phyloP scores from a whole-genome alignment of 2,888 invertebrate genomes.

The Aelia acuminata region DNA sequence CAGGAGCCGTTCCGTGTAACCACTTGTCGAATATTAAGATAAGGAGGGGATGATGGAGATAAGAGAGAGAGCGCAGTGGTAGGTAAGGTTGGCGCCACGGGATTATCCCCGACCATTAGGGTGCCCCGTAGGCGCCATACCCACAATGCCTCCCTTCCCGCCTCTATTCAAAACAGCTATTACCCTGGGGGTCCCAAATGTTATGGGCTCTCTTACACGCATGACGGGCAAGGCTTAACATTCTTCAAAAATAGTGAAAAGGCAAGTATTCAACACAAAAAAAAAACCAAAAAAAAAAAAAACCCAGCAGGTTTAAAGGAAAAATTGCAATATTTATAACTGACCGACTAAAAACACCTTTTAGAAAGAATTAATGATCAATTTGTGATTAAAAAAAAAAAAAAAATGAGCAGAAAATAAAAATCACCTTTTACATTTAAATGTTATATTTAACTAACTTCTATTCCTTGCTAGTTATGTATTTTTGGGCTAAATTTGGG shows the following conservation, averaged over 20 bases:
- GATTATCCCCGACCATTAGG: conserved; percentile 38
- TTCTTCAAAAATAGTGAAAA: background rate
- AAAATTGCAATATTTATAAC: too few relatives aligned
- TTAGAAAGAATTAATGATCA: too few relatives aligned
- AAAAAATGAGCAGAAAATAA: too few relatives aligned
- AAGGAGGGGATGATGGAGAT: background rate
- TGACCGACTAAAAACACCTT: too few relatives aligned
- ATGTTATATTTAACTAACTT: too few relatives aligned
- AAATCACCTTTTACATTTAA: too few relatives aligned
- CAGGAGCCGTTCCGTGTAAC: conserved; percentile 1
- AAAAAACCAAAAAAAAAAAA: too few relatives aligned
- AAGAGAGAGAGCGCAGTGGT: background rate
- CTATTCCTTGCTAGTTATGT: too few relatives aligned
- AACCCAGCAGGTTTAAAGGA: too few relatives aligned
- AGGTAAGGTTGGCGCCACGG: conserved; percentile 39
- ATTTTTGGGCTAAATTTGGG: too few relatives aligned
- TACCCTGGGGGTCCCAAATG: background rate
- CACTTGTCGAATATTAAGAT: conserved; percentile 36
- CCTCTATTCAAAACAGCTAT: conserved; percentile 5
- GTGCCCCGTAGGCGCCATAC: background rate
- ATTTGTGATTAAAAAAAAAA: too few relatives aligned
- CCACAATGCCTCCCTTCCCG: conserved; percentile 20
- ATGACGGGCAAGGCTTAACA: background rate
- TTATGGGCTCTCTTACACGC: background rate
- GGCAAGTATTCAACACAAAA: background rate